A percentile compares a stretch with the other conserved stretches of the same genome.
These are phyloP conservation scores for Leucoraja erinaceus DNA, from an alignment of 2,113 vertebrate species.

Conservation along the genomic window DNA sequence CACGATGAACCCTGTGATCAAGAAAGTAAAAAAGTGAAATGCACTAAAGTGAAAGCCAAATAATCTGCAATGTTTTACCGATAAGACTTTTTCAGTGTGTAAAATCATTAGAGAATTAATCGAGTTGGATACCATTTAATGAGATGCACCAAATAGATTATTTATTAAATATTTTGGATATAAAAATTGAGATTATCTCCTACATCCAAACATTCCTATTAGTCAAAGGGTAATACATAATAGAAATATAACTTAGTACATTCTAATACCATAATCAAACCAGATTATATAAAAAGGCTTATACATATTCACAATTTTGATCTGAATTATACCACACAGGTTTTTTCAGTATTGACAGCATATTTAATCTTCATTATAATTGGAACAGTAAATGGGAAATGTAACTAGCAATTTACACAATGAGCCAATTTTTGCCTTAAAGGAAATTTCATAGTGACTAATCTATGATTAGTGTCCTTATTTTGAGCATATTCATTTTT, in stretches of 20 bases:
- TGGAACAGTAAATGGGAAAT: not conserved
- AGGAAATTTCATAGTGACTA: not conserved
- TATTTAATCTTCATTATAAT: not conserved
- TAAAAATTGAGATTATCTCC: not conserved
- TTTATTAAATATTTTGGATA: conserved; percentile 8
- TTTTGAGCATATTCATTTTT: not conserved
- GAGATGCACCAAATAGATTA: conserved; percentile 1
- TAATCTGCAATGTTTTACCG: not conserved
- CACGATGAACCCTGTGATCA: no score
- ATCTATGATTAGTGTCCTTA: not conserved
- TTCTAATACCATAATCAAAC: conserved; percentile 12
- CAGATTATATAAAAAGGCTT: conserved; percentile 11
- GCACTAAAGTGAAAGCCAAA: not conserved
- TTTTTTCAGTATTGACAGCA: not conserved
- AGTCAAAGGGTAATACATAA: conserved; percentile 2
- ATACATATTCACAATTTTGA: conserved; percentile 28
- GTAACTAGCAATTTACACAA: not conserved
- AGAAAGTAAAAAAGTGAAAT: no score
- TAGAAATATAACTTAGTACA: conserved; percentile 27
- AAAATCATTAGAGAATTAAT: not conserved
- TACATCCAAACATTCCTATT: not conserved
- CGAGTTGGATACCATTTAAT: not conserved
- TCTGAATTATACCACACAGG: not conserved
- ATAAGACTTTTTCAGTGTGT: not conserved
- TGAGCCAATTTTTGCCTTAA: not conserved